phyloP scores from a whole-genome alignment of 2,888 invertebrate species.

The Strigamia maritima region DNA sequence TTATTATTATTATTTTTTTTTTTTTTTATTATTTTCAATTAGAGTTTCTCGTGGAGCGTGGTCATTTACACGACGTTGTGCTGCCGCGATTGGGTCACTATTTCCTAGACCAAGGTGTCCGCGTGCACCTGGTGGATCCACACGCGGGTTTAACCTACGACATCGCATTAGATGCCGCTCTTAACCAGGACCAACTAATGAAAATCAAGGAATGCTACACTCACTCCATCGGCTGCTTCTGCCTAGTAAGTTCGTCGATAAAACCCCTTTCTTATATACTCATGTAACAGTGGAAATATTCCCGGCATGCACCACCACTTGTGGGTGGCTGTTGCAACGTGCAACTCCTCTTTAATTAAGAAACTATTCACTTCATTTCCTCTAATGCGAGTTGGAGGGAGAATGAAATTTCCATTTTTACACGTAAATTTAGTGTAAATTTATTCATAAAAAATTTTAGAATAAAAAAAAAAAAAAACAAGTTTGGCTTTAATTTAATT shows the following conservation, averaged over 20 bases:
- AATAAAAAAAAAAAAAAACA: too few species aligned
- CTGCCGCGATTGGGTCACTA: slow-evolving; percentile 44
- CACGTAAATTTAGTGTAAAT: too few species aligned
- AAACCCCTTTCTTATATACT: background rate
- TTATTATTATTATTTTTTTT: background rate
- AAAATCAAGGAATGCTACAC: slow-evolving; percentile 31
- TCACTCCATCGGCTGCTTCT: slow-evolving; percentile 21
- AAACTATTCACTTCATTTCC: too few species aligned
- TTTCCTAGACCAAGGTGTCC: slow-evolving; percentile 43
- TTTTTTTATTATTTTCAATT: background rate
- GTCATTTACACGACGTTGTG: slow-evolving; percentile 44
- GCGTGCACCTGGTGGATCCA: slow-evolving; percentile 43
- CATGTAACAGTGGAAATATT: too few species aligned
- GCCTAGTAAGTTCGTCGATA: slow-evolving; percentile 24
- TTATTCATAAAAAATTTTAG: too few species aligned
- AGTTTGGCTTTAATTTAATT: too few species aligned
- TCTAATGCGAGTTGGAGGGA: too few species aligned
- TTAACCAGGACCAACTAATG: slow-evolving; percentile 21
- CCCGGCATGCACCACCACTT: too few species aligned
- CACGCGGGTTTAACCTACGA: slow-evolving; percentile 37
- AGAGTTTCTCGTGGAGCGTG: slow-evolving; percentile 45
- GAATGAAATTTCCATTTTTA: too few species aligned
- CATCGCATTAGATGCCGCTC: background rate
- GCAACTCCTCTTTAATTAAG: background rate
- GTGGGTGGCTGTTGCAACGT: too few species aligned